Evolutionary conservation across 2,888 invertebrate genomes (phyloP).

Genomic region (Ecdyonurus torrentis): DNA sequence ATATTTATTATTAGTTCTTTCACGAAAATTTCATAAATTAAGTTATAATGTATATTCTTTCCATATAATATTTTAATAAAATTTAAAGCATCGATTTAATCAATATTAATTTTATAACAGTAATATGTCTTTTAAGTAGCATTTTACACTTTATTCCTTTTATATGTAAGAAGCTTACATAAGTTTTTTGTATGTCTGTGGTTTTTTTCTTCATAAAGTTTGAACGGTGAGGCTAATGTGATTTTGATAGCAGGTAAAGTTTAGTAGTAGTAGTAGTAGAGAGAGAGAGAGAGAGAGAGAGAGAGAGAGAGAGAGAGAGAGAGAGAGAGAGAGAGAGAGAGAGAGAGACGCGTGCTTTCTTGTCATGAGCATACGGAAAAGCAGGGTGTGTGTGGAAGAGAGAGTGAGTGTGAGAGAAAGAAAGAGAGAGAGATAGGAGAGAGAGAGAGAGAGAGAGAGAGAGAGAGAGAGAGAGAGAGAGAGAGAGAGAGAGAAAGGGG

Average conservation of each 20-base stretch:
- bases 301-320: background rate
- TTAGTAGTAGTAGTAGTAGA: too few relatives aligned
- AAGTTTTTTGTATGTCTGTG: background rate
- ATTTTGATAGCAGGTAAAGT: constrained; percentile 1
- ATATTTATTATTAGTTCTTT: too few relatives aligned
- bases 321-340: background rate
- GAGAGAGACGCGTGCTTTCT: background rate
- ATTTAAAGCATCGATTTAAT: too few relatives aligned
- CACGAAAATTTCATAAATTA: too few relatives aligned
- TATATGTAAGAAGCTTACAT: background rate
- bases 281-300: background rate
- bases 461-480: background rate
- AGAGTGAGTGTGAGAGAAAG: background rate
- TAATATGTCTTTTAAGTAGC: background rate
- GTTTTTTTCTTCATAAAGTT: background rate
- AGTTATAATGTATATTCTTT: too few relatives aligned
- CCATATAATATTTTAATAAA: too few relatives aligned
- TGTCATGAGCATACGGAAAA: background rate
- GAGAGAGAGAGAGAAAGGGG: background rate
- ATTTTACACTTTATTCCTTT: background rate
- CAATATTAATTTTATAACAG: too few relatives aligned
- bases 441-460: background rate
- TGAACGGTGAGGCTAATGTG: constrained; percentile 1
- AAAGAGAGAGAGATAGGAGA: background rate
- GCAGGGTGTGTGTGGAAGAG: background rate